Evolutionary conservation across 2,113 vertebrate genomes (phyloP).

Genomic region (Larimichthys crocea): DNA sequence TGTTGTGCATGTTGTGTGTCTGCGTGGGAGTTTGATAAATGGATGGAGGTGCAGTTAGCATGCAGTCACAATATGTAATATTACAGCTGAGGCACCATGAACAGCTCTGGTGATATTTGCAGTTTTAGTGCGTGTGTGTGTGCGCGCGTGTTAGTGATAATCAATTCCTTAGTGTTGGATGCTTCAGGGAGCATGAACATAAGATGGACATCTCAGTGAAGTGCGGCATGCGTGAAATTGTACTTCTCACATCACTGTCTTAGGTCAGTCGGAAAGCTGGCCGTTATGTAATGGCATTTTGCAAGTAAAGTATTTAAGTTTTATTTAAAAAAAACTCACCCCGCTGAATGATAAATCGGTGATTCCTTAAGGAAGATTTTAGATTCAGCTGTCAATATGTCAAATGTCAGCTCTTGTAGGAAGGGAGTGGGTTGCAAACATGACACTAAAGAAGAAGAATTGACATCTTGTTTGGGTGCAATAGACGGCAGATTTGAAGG

Average conservation of each 20-base stretch:
- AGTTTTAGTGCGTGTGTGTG: constrained; percentile 3
- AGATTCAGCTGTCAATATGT: background rate
- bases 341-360: background rate
- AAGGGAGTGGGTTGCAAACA: constrained; percentile 1
- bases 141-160: constrained; percentile 32
- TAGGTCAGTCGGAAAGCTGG: constrained; percentile 48
- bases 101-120: constrained; percentile 35
- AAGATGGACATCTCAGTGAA: constrained; percentile 51
- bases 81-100: constrained; percentile 46
- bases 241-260: constrained; percentile 64
- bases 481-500: constrained; percentile 45
- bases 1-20: constrained; percentile 51
- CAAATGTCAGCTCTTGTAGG: background rate
- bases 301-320: constrained; percentile 27
- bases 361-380: background rate
- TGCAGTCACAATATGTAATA: constrained; percentile 56
- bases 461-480: constrained; percentile 27
- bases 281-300: constrained; percentile 22
- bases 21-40: constrained; percentile 66
- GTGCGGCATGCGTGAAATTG: constrained; percentile 71
- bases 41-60: constrained; percentile 62
- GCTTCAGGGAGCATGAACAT: constrained; percentile 56
- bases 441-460: constrained; percentile 3
- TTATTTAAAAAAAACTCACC: background rate
- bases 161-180: constrained; percentile 54